Base-by-base conservation (phyloP, 2,888 invertebrate species). In the Lymantria dispar region DNA sequence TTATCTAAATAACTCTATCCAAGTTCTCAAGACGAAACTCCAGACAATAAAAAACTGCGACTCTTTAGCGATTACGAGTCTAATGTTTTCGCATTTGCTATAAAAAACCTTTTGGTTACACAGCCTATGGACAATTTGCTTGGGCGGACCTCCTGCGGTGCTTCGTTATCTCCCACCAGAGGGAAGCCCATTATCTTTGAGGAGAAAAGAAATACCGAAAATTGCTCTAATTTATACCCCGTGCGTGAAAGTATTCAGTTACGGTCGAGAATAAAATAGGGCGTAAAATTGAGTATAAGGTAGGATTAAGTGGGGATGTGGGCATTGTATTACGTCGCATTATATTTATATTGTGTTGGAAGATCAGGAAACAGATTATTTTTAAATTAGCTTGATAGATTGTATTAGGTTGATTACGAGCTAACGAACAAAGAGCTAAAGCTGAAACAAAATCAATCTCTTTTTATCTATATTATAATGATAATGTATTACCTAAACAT, bases 151-250 rank as follows among this genome's bases (percentile, higher is more conserved):
- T 70, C 80, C 78, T 69, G 76, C 53, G 71, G 83, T 68, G 80
- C 65, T 81, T 85, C 84, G 80, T 87, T 86, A 86, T 79, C 78
- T 64, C 56, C 67, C 80, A 61, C 80, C 71, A 58, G 62, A 68
- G 84, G 83, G 83, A 75, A 68, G 72, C 62, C 78, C 70, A 83
- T 85, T 87, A 85, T 84, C 81, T 80, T 78, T 74, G 73, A 78
- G 74, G 59, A 74, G 81, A 77, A 79, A 82, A 82, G 79, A 82
- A 85, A 82, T 80, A 75, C 74, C 75, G 71, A 71, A 83, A 84
- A 86, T 83, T 74, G 73, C 70, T 76, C 74, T 86, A 85, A 87
- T 86, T 76, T 77, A 72, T 67, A 65, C 69, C 54, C 52, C 51
- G 55, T 56, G 68, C 68, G 70, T 71, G 70, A 56, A 59, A 60